Base-by-base conservation (phyloP, 1,140 invertebrate species). In the Drosophila mayri region DNA sequence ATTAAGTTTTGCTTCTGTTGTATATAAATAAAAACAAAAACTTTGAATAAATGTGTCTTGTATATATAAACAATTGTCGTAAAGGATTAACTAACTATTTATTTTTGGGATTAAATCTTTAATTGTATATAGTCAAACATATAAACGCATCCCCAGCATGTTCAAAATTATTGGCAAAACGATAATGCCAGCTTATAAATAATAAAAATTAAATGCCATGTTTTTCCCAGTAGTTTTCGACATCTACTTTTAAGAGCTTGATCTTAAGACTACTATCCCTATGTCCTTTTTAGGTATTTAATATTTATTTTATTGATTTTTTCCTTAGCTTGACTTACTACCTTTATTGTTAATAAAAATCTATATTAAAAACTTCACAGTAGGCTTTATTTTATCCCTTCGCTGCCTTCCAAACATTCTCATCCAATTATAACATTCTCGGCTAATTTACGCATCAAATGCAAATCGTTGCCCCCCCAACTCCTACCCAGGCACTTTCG, bases 361-460 rank as follows among this genome's bases (percentile, higher is more conserved):
- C n/a, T 4, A 18, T 47, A 10, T 5, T 32, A 10, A 5, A 32
- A 9, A 12, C 14, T 11, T 37, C 4, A 22, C 4, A 35, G 6
- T 9, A n/a, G 0, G 37, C 5, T n/a, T 30, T 16, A 4, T 43
- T 41, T 6, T 40, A 20, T 32, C 18, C 22, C 38, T 12, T 54
- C 12, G 14, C 4, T 25, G 9, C 14, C 6, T 22, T 25, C 0
- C 9, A 30, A 25, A 35, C 18, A 46, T 73, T 71, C 55, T 18
- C 46, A 37, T 44, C 62, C 70, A 75, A 75, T 75, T 66, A 58
- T 58, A 22, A 72, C 30, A 70, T 79, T 71, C 63, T 14, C 59
- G 37, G 54, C 67, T 76, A 84, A 83, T 80, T 83, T 76, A 80
- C 76, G 79, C 79, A 73, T 71, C 65, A 73, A 88, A 83, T 83